A percentile compares a stretch with the other conserved stretches of the same genome.
Conservation (phyloP, 1,140 invertebrate species). For the Trichonephila inaurata region DNA sequence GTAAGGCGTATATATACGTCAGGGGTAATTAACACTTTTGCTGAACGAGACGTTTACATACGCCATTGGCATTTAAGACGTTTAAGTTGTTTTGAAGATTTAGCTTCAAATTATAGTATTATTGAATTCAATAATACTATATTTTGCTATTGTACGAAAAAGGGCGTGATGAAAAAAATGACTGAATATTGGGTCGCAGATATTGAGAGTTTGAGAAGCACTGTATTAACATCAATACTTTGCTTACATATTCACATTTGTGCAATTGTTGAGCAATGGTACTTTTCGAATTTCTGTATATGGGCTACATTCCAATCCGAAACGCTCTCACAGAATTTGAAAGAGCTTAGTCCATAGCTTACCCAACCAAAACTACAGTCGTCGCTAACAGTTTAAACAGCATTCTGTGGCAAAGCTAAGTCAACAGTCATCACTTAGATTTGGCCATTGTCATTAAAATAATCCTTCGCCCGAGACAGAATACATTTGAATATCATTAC, state of each 20-base stretch:
- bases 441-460: constrained; percentile 61
- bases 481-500: constrained; percentile 69
- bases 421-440: constrained; percentile 52
- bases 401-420: constrained; percentile 18
- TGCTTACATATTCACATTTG: not conserved
- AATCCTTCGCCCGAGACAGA: not conserved
- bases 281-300: not conserved
- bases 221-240: not conserved
- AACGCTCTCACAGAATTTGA: not conserved
- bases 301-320: not conserved
- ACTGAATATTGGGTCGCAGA: no score
- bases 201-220: no score
- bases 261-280: not conserved
- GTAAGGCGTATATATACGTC: no score
- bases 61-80: no score
- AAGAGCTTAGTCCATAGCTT: not conserved
- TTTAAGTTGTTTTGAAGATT: no score
- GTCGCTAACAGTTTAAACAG: not conserved
- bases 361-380: not conserved
- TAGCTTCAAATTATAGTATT: no score
- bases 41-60: no score
- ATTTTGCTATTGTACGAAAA: no score
- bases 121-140: no score
- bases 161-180: no score
- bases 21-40: no score